Evolutionary conservation across 2,888 invertebrate genomes (phyloP).

Genomic region (Nezara viridula): DNA sequence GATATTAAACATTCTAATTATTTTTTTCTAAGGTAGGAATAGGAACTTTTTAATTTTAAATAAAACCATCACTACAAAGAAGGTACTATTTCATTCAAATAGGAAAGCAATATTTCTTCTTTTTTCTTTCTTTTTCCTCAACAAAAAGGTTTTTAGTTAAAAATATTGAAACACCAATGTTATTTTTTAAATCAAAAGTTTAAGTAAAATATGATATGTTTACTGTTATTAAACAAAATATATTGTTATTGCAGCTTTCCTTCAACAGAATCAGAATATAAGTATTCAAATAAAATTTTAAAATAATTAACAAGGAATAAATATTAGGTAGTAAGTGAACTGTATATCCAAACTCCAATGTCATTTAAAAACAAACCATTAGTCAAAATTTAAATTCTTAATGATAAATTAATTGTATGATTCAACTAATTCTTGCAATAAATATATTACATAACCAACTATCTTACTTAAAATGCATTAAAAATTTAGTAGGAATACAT

Average conservation of each 20-base stretch:
- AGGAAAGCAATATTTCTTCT: conserved; percentile 30
- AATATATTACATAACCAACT: conserved; percentile 1
- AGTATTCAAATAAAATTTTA: not conserved
- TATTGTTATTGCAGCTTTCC: conserved; percentile 6
- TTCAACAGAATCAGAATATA: not conserved
- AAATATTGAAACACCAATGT: not conserved
- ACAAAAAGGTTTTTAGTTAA: not conserved
- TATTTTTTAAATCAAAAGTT: not conserved
- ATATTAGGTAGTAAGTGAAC: not conserved
- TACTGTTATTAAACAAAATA: not conserved
- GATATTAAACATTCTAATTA: not conserved
- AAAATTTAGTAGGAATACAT: conserved; percentile 25
- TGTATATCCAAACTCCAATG: not conserved
- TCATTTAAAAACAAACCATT: conserved; percentile 38
- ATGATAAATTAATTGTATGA: conserved; percentile 3
- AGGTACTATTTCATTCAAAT: not conserved
- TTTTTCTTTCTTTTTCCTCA: conserved; percentile 22
- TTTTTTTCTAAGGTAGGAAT: conserved; percentile 1
- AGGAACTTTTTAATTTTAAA: conserved; percentile 24
- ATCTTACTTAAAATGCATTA: conserved; percentile 7
- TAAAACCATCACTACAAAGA: not conserved
- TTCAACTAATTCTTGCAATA: not conserved
- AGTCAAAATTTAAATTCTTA: conserved; percentile 25
- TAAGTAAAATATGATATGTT: not conserved
- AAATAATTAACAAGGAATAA: not conserved